Base-by-base conservation (phyloP, 2,888 invertebrate species). In the Drosophila ustulata region DNA sequence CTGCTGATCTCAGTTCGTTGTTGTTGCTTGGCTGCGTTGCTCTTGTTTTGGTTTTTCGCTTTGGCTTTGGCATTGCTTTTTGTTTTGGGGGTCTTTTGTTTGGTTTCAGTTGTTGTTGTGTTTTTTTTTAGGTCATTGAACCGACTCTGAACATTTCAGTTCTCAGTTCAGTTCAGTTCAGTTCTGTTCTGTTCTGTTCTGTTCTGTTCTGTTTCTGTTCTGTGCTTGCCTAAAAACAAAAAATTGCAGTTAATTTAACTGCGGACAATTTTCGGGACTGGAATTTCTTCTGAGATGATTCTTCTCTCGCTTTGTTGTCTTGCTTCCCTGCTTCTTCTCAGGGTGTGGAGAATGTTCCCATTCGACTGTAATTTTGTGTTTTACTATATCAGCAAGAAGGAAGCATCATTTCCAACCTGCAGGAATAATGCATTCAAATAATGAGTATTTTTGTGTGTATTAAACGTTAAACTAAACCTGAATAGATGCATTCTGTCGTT, bases 181-280 rank as follows among this genome's bases (percentile, higher is more conserved):
- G n/a, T 32, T 32, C 34, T 11, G 32, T 37, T 37, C 34, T n/a
- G 34, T 37, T 37, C n/a, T 18, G 18, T 8, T 32, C 34, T 9
- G 34, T n/a, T 37, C 34, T n/a, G 34, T 37, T 37, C n/a, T n/a
- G 37, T 37, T 37, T 11, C 11, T 37, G 11, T n/a, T 64, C 18
- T 37, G 64, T 45, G 75, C 57, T 84, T 89, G 79, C 89, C 83
- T 83, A 83, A 83, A 89, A 83, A 87, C 89, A 75, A 87, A 78
- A 88, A 83, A 83, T 86, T 83, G 84, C 87, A 83, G 73, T 75
- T 78, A 72, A 82, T 82, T 87, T 76, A 71, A 72, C 75, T 66
- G 82, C 87, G 71, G 51, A 76, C 71, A 81, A 75, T 64, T 76
- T 43, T 64, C 50, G 46, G 46, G 45, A 41, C 52, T 79, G 85